A percentile compares a stretch with the other conserved stretches of the same genome.
phyloP scores from a whole-genome alignment of 2,113 vertebrate genomes.

The Excalfactoria chinensis region DNA sequence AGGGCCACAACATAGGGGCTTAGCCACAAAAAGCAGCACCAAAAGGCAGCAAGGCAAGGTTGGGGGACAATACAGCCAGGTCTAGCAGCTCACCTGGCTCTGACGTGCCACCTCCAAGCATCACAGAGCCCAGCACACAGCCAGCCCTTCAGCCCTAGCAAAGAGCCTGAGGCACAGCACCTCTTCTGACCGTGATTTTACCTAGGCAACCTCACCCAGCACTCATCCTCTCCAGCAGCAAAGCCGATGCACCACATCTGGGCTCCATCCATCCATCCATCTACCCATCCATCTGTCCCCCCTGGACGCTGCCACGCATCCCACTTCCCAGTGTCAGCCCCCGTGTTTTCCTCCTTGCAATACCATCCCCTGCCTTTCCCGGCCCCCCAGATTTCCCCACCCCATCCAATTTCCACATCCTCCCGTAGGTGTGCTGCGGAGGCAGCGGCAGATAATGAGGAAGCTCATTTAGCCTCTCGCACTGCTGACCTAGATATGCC shows the following conservation, averaged over 20 bases:
- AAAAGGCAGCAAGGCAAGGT: not conserved
- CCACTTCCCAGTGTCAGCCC: not conserved
- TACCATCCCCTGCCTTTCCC: not conserved
- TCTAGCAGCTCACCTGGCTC: not conserved
- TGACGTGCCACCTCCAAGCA: fast-evolving
- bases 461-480: not conserved
- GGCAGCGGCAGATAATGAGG: not conserved
- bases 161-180: fast-evolving
- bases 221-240: not conserved
- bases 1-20: not conserved
- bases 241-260: not conserved
- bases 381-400: not conserved
- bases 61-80: not conserved
- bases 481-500: conserved; percentile 29
- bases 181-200: not conserved
- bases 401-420: fast-evolving
- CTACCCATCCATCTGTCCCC: not conserved
- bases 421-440: not conserved
- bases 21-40: not conserved
- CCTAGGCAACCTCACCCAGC: not conserved
- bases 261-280: not conserved
- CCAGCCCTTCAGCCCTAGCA: not conserved
- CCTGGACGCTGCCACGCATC: fast-evolving
- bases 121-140: fast-evolving
- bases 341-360: not conserved